Evolutionary conservation across 2,888 invertebrate species (phyloP), one percentile per base, ranked within the genome.

Genomic region (Ophion ventricosus): DNA sequence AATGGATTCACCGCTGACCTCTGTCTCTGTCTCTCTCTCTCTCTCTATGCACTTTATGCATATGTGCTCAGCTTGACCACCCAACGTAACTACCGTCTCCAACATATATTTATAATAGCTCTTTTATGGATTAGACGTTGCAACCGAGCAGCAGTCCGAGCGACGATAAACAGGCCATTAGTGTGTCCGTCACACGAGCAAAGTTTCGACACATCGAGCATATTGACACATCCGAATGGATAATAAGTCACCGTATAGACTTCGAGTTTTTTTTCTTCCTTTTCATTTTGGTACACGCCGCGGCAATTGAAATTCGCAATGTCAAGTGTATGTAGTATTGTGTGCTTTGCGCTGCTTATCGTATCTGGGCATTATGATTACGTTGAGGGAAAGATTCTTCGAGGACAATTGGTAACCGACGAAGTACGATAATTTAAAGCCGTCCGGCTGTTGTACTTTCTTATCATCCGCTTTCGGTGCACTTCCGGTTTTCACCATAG

Each of bases 361-460:
- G 61, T 85, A 56, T 17, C 43, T 10, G 63, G 17, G 3, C 49
- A 49, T 35, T 35, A 86, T 29, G 43, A 69, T 63, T 29, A 73
- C 23, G 80, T 81, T 7, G 85, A 89, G 72, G 73, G 87, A 11
- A 90, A 87, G 84, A 89, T 90, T 85, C 90, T 91, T 74, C 87
- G 67, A 69, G 91, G 91, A 23, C 87, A 85, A 23, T 86, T 91
- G 56, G 54, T 89, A 43, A 91, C 91, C 79, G 83, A 84, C 66
- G 79, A 90, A 85, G 91, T 91, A 90, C 76, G 73, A 64, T 11
- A 25, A 23, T 14, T 2, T 17, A 23, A 7, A 4, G 17, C 10
- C 49, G 1, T 23, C n/a, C 10, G 23, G 23, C 25, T n/a, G 10
- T 49, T 23, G 23, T 26, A 40, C 2, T 26, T 43, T 7, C 29